Evolutionary conservation across 2,113 vertebrate species (phyloP).

Genomic region (Stigmatopora argus): DNA sequence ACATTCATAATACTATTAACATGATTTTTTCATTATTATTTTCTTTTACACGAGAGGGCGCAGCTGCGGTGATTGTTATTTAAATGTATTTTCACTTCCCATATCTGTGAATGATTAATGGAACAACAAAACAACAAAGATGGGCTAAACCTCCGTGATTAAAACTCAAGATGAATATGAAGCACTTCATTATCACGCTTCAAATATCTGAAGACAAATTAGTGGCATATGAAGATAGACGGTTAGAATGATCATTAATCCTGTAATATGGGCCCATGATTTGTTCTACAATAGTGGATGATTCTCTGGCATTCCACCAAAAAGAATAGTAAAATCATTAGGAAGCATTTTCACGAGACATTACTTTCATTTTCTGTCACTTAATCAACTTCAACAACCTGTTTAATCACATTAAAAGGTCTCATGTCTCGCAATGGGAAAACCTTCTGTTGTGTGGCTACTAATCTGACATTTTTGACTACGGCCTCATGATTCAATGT

Average conservation of each 20-base stretch:
- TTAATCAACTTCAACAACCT: slow-evolving; percentile 55
- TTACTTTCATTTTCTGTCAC: slow-evolving; percentile 48
- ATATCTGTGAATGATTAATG: background rate
- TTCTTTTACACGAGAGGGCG: background rate
- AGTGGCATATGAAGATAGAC: slow-evolving; percentile 25
- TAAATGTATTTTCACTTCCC: background rate
- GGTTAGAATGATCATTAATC: slow-evolving; percentile 36
- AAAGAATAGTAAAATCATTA: slow-evolving; percentile 59
- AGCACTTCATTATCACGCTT: slow-evolving; percentile 11
- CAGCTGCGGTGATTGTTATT: background rate
- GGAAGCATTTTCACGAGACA: slow-evolving; percentile 49
- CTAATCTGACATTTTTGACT: slow-evolving; percentile 63
- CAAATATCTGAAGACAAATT: slow-evolving; percentile 34
- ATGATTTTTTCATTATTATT: background rate
- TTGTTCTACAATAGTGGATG: slow-evolving; percentile 30
- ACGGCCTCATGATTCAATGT: slow-evolving; percentile 66
- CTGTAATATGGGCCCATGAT: slow-evolving; percentile 42
- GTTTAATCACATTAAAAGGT: slow-evolving; percentile 52
- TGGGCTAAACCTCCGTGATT: background rate
- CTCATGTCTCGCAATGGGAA: slow-evolving; percentile 29
- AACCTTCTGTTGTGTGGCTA: slow-evolving; percentile 39
- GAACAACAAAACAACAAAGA: background rate
- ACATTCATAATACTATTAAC: background rate
- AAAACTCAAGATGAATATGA: background rate
- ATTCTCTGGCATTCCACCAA: slow-evolving; percentile 44